Evolutionary conservation across 2,113 vertebrate species (phyloP).

Genomic region (Ammodytes marinus): DNA sequence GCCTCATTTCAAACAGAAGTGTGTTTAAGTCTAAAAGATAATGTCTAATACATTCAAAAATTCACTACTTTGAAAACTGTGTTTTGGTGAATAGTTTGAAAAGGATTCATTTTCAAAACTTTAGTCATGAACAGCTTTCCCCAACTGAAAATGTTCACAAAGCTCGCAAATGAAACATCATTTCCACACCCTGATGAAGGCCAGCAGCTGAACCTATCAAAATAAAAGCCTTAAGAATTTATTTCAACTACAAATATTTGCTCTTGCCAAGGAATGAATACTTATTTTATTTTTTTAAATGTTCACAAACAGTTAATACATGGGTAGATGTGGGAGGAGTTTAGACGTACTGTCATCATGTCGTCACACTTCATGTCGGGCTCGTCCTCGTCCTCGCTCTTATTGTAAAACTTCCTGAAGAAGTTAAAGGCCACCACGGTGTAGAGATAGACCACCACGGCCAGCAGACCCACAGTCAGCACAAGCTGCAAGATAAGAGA

Average conservation of each 20-base stretch:
- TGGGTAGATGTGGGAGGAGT: not conserved
- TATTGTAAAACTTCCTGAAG: constrained; percentile 99
- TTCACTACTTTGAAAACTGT: not conserved
- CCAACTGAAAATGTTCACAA: not conserved
- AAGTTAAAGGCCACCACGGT: constrained; percentile 99
- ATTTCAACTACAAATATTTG: constrained; percentile 16
- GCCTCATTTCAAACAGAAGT: not conserved
- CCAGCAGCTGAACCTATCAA: not conserved
- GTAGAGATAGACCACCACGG: constrained; percentile 97
- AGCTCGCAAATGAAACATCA: not conserved
- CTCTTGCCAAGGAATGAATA: not conserved
- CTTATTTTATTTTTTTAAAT: not conserved
- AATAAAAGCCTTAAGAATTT: constrained; percentile 13
- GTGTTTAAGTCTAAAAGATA: not conserved
- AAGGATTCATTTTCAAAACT: not conserved
- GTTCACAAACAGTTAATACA: too few relatives aligned
- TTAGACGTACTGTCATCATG: constrained; percentile 93
- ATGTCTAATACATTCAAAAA: not conserved
- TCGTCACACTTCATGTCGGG: constrained; percentile 99
- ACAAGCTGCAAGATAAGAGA: constrained; percentile 84
- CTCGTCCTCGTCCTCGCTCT: constrained; percentile 95
- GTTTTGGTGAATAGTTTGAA: not conserved
- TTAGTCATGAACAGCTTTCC: not conserved
- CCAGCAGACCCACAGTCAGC: constrained; percentile 95
- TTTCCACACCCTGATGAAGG: constrained; percentile 24